These are phyloP conservation scores for Eidolon helvum DNA, from an alignment of 2,113 vertebrate species.

Conservation along the genomic window DNA sequence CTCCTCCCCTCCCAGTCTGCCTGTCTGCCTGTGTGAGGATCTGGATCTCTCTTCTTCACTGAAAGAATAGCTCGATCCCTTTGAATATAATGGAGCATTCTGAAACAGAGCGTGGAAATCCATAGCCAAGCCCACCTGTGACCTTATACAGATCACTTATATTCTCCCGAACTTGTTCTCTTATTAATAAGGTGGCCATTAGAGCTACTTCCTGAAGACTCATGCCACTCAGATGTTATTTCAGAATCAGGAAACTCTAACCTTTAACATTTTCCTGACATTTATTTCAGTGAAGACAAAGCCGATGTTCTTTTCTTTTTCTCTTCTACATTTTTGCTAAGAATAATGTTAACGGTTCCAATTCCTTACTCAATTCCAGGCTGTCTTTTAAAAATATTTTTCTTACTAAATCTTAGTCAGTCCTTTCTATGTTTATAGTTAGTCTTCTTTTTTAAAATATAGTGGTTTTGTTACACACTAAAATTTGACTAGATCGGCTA, in stretches of 20 bases:
- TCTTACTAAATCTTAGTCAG: not conserved
- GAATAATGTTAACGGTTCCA: not conserved
- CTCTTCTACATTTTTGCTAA: slow-evolving; percentile 14
- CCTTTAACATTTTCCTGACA: slow-evolving; percentile 34
- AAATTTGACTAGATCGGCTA: not conserved
- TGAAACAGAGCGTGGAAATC: not conserved
- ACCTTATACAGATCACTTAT: not conserved
- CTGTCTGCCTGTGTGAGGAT: not conserved
- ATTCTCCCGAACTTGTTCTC: not conserved
- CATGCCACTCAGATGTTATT: not conserved
- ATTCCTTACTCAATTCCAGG: not conserved
- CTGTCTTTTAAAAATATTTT: slow-evolving; percentile 15
- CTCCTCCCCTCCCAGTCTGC: not conserved
- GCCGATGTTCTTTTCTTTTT: not conserved
- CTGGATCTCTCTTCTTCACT: not conserved
- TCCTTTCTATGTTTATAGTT: not conserved
- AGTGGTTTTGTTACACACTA: not conserved
- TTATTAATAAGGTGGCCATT: not conserved
- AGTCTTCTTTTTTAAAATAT: not conserved
- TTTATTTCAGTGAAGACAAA: slow-evolving; percentile 24
- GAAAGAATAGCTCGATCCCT: not conserved
- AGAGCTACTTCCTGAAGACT: not conserved
- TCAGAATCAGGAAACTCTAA: slow-evolving; percentile 19
- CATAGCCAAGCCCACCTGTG: not conserved
- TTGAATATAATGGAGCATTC: not conserved